Conservation (phyloP, 2,113 vertebrate genomes). For the Blennius ocellaris region DNA sequence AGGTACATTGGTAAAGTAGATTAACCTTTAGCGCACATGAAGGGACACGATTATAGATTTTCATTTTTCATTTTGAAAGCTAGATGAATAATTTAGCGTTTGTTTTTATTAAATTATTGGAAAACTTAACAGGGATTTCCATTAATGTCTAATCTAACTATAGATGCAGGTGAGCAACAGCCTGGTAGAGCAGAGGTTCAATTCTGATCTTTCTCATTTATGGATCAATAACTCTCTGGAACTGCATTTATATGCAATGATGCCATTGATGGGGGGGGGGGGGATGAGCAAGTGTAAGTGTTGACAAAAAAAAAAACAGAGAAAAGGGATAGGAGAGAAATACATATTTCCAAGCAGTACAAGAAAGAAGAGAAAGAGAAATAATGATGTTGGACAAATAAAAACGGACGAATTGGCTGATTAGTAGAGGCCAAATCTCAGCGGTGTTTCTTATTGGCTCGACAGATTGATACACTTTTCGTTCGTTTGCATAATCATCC, state of each 20-base stretch:
- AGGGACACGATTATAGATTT: neutral
- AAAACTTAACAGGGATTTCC: neutral
- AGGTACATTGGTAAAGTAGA: conserved; percentile 24
- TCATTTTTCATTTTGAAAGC: neutral
- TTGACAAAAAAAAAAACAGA: conserved; percentile 15
- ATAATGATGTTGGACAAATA: conserved; percentile 13
- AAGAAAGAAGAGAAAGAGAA: conserved; percentile 1
- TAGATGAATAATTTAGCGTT: neutral
- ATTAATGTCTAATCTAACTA: neutral
- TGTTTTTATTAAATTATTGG: neutral
- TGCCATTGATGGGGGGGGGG: conserved; percentile 13
- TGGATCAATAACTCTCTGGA: conserved; percentile 57
- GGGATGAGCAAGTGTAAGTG: conserved; percentile 31
- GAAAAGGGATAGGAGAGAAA: neutral
- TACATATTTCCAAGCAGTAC: conserved; percentile 18
- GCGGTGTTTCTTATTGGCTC: conserved; percentile 57
- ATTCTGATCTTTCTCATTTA: conserved; percentile 34
- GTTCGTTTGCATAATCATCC: conserved; percentile 73
- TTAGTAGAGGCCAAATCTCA: conserved; percentile 59
- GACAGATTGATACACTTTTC: conserved; percentile 66
- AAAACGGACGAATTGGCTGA: conserved; percentile 52
- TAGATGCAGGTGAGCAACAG: neutral
- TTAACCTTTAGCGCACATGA: conserved; percentile 41
- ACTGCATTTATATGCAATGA: conserved; percentile 52
- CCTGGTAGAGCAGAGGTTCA: conserved; percentile 11